A percentile compares a stretch with the other conserved stretches of the same genome.
Evolutionary conservation across 2,888 invertebrate genomes (phyloP).

Genomic region (Hetaerina titia): DNA sequence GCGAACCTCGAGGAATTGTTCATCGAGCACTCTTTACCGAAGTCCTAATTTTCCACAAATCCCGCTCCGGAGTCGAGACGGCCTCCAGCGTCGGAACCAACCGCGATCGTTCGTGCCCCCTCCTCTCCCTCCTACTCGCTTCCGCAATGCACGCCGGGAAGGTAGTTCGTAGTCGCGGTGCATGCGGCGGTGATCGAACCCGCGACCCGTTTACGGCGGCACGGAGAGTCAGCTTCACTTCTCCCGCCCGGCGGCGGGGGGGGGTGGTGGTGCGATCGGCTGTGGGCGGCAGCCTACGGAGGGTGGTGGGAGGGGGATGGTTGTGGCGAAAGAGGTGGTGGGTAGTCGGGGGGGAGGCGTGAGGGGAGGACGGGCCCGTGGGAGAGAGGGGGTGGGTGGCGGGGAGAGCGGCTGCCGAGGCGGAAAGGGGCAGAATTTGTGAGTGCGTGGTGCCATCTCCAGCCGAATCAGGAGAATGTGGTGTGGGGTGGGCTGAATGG

Average conservation of each 20-base stretch:
- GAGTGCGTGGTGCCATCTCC: constrained; percentile 65
- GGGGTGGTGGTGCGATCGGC: not conserved
- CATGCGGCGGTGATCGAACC: constrained; percentile 47
- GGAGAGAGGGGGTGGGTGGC: not conserved
- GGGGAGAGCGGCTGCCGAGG: not conserved
- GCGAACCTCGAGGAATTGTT: not conserved
- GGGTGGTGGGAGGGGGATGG: constrained; percentile 13
- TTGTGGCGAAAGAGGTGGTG: not conserved
- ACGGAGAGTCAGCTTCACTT: not conserved
- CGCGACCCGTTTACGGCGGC: not conserved
- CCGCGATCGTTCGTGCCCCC: too few relatives aligned
- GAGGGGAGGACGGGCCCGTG: not conserved
- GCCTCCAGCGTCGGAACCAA: too few relatives aligned
- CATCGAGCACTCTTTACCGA: not conserved
- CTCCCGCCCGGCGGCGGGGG: not conserved
- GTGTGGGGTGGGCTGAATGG: constrained; percentile 6
- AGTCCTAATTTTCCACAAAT: not conserved
- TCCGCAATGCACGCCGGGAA: not conserved
- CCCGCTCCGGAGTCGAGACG: not conserved
- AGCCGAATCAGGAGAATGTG: constrained; percentile 63
- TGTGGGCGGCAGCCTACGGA: not conserved
- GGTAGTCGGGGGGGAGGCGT: not conserved
- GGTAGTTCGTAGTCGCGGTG: not conserved
- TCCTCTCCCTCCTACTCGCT: not conserved
- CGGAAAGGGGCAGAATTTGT: constrained; percentile 40